These are phyloP conservation scores for Trachelipus rathkii DNA, from an alignment of 1,140 invertebrate genomes.

Conservation along the genomic window DNA sequence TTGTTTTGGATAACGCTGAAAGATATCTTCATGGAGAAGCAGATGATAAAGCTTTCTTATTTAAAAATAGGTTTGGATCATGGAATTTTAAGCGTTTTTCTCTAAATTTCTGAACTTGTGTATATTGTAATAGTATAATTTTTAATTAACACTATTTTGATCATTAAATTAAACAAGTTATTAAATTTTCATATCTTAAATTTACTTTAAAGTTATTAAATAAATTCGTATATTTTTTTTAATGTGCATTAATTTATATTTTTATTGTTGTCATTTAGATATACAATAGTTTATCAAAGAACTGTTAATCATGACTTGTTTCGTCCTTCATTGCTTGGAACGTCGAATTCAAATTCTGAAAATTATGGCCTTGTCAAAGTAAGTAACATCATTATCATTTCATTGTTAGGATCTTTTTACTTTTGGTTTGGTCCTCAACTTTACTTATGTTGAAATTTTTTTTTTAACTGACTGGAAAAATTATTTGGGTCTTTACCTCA, in stretches of 20 bases:
- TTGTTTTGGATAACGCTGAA: conserved; percentile 57
- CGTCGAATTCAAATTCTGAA: neutral
- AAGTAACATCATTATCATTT: neutral
- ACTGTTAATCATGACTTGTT: conserved; percentile 39
- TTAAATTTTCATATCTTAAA: no score
- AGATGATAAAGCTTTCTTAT: conserved; percentile 65
- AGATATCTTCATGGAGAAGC: conserved; percentile 62
- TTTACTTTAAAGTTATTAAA: no score
- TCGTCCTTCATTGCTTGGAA: conserved; percentile 23
- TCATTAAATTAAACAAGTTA: no score
- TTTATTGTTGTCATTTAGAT: conserved; percentile 20
- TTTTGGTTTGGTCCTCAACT: neutral
- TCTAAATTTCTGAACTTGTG: no score
- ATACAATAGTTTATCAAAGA: conserved; percentile 33
- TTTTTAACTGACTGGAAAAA: neutral
- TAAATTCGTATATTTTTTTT: no score
- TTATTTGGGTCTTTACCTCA: no score
- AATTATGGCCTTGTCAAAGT: conserved; percentile 37
- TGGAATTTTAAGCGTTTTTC: no score
- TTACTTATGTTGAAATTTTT: neutral
- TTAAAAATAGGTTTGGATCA: conserved; percentile 60
- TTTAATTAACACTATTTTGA: no score
- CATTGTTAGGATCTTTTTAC: neutral
- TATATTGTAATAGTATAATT: no score
- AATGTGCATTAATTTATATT: no score